These are phyloP conservation scores for Pygoscelis adeliae DNA, from an alignment of 2,113 vertebrate species.

Conservation along the genomic window DNA sequence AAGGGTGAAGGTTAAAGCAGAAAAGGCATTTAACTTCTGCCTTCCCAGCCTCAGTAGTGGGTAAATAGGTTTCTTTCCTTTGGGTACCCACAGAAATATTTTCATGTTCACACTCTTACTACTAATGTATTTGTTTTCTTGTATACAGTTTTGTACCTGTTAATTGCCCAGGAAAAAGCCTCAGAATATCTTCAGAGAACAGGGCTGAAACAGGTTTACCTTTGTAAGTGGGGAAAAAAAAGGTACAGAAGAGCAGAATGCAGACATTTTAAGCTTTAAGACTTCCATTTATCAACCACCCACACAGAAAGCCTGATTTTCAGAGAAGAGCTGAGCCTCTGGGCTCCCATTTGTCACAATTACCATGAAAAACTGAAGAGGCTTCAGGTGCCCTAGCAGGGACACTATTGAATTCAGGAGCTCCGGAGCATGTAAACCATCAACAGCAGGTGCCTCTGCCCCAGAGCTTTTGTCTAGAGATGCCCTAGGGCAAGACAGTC, in stretches of 20 bases:
- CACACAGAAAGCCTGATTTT: neutral
- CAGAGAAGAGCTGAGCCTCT: neutral
- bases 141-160: neutral
- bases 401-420: neutral
- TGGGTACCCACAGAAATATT: neutral
- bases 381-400: neutral
- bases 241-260: neutral
- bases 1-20: neutral
- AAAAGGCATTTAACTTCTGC: neutral
- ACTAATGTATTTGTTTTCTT: neutral
- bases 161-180: neutral
- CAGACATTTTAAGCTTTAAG: neutral
- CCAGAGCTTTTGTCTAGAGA: neutral
- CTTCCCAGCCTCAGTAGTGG: neutral
- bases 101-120: neutral
- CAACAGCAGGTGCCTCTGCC: neutral
- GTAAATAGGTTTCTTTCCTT: neutral
- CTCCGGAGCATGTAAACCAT: neutral
- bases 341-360: slow-evolving; percentile 32
- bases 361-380: neutral
- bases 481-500: neutral
- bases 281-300: slow-evolving; percentile 7
- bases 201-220: neutral
- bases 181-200: neutral
- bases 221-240: neutral